Percentiles rank a stretch among this genome's conserved stretches.
Conservation (phyloP, 2,113 vertebrate species). For the Sminthopsis crassicaudata region DNA sequence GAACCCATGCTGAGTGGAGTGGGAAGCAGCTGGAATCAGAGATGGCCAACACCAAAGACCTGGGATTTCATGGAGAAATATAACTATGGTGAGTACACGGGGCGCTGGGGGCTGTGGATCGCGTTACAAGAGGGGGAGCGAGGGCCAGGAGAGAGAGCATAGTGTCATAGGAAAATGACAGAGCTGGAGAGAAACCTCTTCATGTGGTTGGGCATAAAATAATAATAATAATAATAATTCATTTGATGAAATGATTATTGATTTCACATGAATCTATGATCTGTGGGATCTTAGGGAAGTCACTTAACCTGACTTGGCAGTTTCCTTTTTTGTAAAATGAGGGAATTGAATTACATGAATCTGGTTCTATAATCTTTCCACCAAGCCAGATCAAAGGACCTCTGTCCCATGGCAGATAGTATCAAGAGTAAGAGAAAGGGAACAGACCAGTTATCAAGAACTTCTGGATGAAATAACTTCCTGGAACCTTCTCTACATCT, state of each 20-base stretch:
- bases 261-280: background rate
- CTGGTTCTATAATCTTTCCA: background rate
- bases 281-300: background rate
- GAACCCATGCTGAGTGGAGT: slow-evolving; percentile 89
- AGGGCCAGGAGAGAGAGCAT: too few species aligned
- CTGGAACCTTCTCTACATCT: background rate
- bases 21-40: slow-evolving; percentile 87
- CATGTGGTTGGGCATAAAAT: background rate
- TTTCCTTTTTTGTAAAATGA: background rate
- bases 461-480: background rate
- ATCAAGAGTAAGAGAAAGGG: background rate
- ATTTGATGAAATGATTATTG: background rate
- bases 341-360: background rate
- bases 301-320: background rate
- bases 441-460: background rate
- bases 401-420: background rate
- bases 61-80: slow-evolving; percentile 88
- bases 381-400: background rate
- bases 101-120: background rate
- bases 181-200: background rate
- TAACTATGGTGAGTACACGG: slow-evolving; percentile 84
- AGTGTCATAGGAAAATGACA: background rate
- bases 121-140: background rate
- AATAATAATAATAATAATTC: background rate
- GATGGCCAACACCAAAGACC: slow-evolving; percentile 82